Base-by-base conservation (phyloP, 2,113 vertebrate species). In the Embiotoca jacksoni region DNA sequence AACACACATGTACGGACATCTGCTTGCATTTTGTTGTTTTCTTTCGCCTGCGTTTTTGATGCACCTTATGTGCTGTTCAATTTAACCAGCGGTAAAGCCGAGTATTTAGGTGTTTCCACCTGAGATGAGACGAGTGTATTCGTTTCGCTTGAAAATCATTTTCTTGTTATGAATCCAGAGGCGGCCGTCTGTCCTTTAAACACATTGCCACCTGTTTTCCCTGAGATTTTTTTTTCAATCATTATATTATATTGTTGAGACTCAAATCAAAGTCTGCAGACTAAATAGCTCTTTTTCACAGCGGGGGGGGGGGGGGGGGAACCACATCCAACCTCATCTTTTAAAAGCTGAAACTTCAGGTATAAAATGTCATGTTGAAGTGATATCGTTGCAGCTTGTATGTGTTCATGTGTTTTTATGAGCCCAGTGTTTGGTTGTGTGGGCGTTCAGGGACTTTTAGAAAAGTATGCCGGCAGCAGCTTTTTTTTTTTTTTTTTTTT, bases 401-500 rank as follows among this genome's bases (percentile, higher is more conserved):
- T 71, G 33, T 47, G 8, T 63, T 15, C 15, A 5, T 65, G 70
- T 67, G 11, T 68, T 61, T 78, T 72, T 47, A 15, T 57, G 49
- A 72, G 58, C 3, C 55, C 6, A 57, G 63, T 70, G 58, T 68
- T 41, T 46, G 39, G 58, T 61, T 67, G 64, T 23, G 78, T 91
- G 78, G 90, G 92, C 10, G 88, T 83, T 77, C 73, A 75, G 75
- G 80, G 84, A 90, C 77, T 77, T 84, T 81, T 72, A 59, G 83
- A 83, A 76, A 89, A 86, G 81, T 78, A 85, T 83, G 88, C 87
- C 76, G 3, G 81, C 85, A 73, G 82, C 89, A 90, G 87, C 67
- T 6, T 83, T 86, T 88, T 70, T 67, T 49, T 75, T 70, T 67
- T 49, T 75, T 31, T 31, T 53, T 69, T 82, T 83, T 72, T 85